Conservation (phyloP, 2,797 vertebrate species). For the Australoheros facetus region DNA sequence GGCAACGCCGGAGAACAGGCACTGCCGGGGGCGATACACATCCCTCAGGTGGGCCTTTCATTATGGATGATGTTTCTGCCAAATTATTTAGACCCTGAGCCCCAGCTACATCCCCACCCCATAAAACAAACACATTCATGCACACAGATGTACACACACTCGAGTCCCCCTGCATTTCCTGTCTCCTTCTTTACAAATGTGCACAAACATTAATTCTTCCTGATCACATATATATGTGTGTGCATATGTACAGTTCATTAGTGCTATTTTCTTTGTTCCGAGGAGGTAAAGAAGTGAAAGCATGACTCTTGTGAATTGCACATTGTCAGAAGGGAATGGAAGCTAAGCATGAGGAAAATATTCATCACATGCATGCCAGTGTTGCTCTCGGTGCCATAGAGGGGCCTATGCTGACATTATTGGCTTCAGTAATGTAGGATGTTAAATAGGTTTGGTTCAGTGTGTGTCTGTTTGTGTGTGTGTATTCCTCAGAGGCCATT, state of each 20-base stretch:
- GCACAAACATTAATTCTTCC: conserved; percentile 60
- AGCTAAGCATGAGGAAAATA: conserved; percentile 37
- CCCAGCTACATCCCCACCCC: conserved; percentile 52
- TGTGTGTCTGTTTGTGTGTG: not conserved
- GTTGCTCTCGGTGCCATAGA: conserved; percentile 27
- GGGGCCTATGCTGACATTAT: conserved; percentile 23
- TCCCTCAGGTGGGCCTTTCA: conserved; percentile 85
- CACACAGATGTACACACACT: conserved; percentile 50
- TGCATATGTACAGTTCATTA: conserved; percentile 46
- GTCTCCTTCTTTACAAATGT: conserved; percentile 44
- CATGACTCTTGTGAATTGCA: conserved; percentile 22
- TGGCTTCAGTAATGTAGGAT: conserved; percentile 26
- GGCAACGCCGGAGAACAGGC: conserved; percentile 69
- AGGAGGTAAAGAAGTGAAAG: conserved; percentile 39
- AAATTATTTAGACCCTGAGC: conserved; percentile 84
- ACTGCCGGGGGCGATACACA: conserved; percentile 84
- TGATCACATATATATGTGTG: conserved; percentile 38
- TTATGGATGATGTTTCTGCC: conserved; percentile 87
- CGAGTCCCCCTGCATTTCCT: conserved; percentile 30
- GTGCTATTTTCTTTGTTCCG: conserved; percentile 48
- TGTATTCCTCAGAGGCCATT: conserved; percentile 43
- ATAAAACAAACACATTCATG: conserved; percentile 45
- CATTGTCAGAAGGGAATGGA: conserved; percentile 11
- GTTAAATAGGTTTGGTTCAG: conserved; percentile 19
- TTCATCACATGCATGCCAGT: conserved; percentile 38